These are phyloP conservation scores for Scaptodrosophila lebanonensis DNA, from an alignment of 1,140 invertebrate species.

Conservation along the genomic window DNA sequence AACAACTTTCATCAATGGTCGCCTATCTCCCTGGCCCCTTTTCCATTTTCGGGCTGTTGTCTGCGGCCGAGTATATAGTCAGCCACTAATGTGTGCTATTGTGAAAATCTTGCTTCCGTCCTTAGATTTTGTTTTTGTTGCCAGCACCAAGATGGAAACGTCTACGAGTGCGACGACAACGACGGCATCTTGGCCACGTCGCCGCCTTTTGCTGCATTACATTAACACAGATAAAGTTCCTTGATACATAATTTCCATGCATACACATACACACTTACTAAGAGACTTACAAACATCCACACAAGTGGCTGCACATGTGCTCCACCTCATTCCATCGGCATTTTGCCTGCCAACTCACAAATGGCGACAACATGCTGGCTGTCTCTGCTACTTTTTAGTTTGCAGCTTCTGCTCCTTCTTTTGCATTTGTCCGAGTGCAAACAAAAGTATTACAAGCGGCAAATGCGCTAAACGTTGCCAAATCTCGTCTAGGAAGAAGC, in stretches of 20 bases:
- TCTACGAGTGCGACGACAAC: constrained; percentile 7
- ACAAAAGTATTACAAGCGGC: constrained; percentile 57
- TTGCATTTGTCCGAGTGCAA: constrained; percentile 42
- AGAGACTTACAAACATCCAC: constrained; percentile 39
- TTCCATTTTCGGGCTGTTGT: constrained; percentile 1
- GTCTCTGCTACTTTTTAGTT: constrained; percentile 45
- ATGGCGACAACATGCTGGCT: constrained; percentile 71
- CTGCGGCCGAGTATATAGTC: neutral
- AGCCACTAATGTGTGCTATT: constrained; percentile 51
- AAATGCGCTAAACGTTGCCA: constrained; percentile 59
- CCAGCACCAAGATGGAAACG: neutral
- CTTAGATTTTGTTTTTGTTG: constrained; percentile 26
- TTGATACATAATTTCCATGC: constrained; percentile 73
- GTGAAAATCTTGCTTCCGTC: constrained; percentile 33
- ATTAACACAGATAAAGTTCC: constrained; percentile 75
- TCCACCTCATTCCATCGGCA: neutral
- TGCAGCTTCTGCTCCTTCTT: neutral
- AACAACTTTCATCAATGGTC: constrained; percentile 59
- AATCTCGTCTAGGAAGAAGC: constrained; percentile 45
- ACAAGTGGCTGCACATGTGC: constrained; percentile 43
- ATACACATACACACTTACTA: no score
- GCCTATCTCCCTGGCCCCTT: constrained; percentile 14
- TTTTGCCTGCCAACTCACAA: constrained; percentile 56
- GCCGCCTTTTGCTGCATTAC: constrained; percentile 67
- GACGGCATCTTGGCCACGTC: constrained; percentile 18